Conservation (phyloP, 2,888 invertebrate species). For the Hydropsyche betteni region DNA sequence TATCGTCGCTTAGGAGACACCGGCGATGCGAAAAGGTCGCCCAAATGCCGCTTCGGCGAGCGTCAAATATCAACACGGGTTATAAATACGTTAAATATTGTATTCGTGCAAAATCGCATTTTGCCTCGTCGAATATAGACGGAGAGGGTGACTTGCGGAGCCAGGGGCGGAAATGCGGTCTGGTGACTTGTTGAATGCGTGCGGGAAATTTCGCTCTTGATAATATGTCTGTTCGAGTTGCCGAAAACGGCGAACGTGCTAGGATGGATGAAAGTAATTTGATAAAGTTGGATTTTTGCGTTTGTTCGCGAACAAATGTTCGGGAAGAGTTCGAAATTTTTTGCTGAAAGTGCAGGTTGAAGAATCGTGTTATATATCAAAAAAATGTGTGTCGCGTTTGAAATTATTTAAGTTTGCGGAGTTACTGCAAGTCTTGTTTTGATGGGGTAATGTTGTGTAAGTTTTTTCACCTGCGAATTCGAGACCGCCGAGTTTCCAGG, state of each 20-base stretch:
- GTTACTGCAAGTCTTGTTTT: background rate
- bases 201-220: too few species aligned
- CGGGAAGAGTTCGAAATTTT: background rate
- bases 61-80: background rate
- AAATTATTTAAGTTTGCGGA: background rate
- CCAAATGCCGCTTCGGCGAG: background rate
- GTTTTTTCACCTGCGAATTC: slow-evolving; percentile 82
- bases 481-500: slow-evolving; percentile 96
- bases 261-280: too few species aligned
- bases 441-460: background rate
- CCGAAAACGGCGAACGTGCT: too few species aligned
- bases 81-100: too few species aligned
- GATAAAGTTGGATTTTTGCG: too few species aligned
- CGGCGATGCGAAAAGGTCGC: background rate
- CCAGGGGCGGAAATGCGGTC: too few species aligned
- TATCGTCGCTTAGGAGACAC: background rate
- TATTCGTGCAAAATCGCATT: background rate
- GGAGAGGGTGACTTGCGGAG: too few species aligned
- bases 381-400: background rate
- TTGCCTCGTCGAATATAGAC: background rate
- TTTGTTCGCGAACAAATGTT: too few species aligned
- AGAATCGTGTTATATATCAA: too few species aligned
- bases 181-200: too few species aligned
- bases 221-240: too few species aligned
- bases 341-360: background rate